Base-by-base conservation (phyloP, 37 sponge, comb jelly and placozoan species). In the Aphrocallistes beatrix region DNA sequence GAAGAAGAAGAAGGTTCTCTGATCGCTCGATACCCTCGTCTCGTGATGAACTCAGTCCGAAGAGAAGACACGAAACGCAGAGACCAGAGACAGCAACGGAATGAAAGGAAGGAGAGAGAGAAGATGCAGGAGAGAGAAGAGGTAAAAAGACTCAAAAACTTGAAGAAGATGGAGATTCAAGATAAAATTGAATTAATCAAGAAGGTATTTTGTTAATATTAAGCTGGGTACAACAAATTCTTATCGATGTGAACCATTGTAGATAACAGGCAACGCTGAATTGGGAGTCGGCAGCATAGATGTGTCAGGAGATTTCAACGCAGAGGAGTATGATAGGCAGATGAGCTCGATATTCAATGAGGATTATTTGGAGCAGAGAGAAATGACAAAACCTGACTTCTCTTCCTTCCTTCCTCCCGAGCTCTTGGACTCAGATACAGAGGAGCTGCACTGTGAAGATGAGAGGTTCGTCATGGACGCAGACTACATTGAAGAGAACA, bases 71-170 rank as follows among this genome's bases (percentile, higher is more conserved):
- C 91, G 37, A 60, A 37, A 16, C 82, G 98, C 37, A 94, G 87
- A 84, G 82, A 82, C 86, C 92, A 93, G 86, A 81, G 98, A 81
- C 94, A 94, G 84, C 85, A 51, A 34, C 85, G 89, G 38, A 82
- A 81, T 9, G 91, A 91, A 37, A 88, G 93, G 37, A 96, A 93
- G 50, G 82, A 38, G 0, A 21, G 84, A 88, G 98, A 97, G 81
- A 94, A 93, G 81, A 88, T 93, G 38, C 85, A 86, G 81, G 90
- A 87, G 50, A 85, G 81, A 45, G 90, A 91, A 38, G 98, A 97
- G 40, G 51, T 97, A 36, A 90, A 89, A 51, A 75, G 98, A 39
- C 85, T 97, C 49, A 97, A 94, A 90, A 97, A 97, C 25, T 83
- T 97, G 25, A 94, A 94, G 84, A 37, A 86, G 45, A 85, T 93